Evolutionary conservation across 2,888 invertebrate genomes (phyloP).

Genomic region (Hypena proboscidalis): DNA sequence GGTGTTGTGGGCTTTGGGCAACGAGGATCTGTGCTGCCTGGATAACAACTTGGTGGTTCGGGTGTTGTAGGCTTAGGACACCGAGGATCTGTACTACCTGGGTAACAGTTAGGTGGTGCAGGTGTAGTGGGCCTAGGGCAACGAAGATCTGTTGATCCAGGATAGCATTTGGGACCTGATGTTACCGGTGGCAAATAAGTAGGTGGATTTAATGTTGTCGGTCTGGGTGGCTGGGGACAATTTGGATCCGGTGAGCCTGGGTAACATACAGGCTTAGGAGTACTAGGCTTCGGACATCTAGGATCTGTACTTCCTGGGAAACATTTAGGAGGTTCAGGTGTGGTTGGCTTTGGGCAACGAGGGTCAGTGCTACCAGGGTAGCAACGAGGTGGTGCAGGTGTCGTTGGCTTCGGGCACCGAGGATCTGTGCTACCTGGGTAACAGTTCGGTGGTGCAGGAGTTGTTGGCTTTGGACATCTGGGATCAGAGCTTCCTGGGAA

Average conservation of each 20-base stretch:
- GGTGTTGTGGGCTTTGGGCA: constrained; percentile 45
- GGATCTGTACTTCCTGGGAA: constrained; percentile 46
- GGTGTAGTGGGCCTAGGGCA: constrained; percentile 42
- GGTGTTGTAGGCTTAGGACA: constrained; percentile 19
- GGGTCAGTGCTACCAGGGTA: constrained; percentile 66
- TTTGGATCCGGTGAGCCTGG: no score
- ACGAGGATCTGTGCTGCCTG: constrained; percentile 37
- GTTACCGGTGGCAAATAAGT: no score
- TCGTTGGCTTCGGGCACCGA: constrained; percentile 47
- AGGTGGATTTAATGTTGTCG: constrained; percentile 28
- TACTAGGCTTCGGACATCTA: constrained; percentile 51
- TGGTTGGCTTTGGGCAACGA: constrained; percentile 52
- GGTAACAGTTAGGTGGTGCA: constrained; percentile 21
- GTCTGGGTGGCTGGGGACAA: no score
- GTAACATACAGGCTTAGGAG: constrained; percentile 32
- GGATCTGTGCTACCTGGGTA: constrained; percentile 28
- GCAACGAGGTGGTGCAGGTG: constrained; percentile 50
- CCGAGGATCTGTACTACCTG: constrained; percentile 20
- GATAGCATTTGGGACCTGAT: constrained; percentile 34
- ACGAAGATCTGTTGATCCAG: constrained; percentile 36
- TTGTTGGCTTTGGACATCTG: constrained; percentile 47
- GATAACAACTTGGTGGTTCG: constrained; percentile 19
- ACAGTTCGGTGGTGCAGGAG: constrained; percentile 21
- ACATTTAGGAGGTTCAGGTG: constrained; percentile 22
- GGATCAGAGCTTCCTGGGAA: constrained; percentile 52